Percentiles rank a stretch among this genome's conserved stretches.
phyloP scores from a whole-genome alignment of 2,113 vertebrate genomes.

The Vulpes vulpes region DNA sequence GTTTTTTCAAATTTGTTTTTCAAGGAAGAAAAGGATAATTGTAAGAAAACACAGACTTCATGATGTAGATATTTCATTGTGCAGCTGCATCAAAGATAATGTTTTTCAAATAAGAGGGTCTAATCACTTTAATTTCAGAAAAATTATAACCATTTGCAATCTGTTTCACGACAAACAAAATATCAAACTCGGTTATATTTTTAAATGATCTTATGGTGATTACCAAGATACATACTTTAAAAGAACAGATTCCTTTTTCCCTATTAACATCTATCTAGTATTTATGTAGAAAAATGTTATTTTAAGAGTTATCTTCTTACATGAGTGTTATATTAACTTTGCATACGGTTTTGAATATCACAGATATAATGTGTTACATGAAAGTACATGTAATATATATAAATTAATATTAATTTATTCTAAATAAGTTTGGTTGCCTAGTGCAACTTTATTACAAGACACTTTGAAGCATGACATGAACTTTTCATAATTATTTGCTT shows the following conservation, averaged over 20 bases:
- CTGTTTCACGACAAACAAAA: not conserved
- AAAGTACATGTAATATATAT: not conserved
- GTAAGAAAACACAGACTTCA: not conserved
- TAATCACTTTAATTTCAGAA: not conserved
- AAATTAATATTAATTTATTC: not conserved
- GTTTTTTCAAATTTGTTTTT: not conserved
- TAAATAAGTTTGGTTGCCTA: not conserved
- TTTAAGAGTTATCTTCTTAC: conserved; percentile 1
- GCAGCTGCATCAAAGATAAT: not conserved
- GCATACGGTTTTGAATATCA: not conserved
- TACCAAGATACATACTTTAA: not conserved
- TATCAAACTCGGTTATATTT: not conserved
- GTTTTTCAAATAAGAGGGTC: not conserved
- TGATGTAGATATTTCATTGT: not conserved
- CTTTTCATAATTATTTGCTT: not conserved
- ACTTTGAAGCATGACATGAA: not conserved
- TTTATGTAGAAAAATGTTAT: not conserved
- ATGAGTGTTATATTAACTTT: not conserved
- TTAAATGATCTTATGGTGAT: not conserved
- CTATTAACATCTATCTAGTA: not conserved
- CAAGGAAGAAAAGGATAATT: not conserved
- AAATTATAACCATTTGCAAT: not conserved
- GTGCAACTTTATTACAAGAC: not conserved
- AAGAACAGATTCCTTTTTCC: not conserved
- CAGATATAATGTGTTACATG: not conserved